Conservation (phyloP, 2,797 vertebrate genomes). For the Sebastes oblongus region DNA sequence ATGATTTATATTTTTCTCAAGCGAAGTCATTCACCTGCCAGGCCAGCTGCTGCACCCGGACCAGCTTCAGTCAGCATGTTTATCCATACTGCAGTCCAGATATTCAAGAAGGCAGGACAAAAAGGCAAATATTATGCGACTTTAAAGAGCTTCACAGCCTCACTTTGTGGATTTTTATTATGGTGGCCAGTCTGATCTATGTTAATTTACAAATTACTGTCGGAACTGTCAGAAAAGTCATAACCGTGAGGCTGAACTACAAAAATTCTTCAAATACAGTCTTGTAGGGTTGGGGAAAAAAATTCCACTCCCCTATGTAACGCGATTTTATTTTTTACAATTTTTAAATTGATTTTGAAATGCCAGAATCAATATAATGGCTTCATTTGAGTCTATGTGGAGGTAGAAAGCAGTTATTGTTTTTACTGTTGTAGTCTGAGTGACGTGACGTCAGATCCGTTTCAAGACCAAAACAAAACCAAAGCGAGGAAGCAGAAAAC, state of each 20-base stretch:
- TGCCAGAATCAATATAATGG: no score
- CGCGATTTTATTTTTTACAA: no score
- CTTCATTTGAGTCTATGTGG: no score
- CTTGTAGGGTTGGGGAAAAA: neutral
- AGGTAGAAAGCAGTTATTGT: no score
- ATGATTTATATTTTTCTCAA: conserved; percentile 27
- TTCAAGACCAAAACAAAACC: no score
- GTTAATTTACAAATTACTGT: neutral
- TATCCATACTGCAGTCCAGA: conserved; percentile 31
- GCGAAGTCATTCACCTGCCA: conserved; percentile 53
- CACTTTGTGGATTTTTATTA: neutral
- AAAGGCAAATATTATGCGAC: conserved; percentile 36
- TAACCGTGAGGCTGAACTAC: neutral
- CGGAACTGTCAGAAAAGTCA: neutral
- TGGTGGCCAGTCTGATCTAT: neutral
- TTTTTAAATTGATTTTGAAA: no score
- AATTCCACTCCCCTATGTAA: no score
- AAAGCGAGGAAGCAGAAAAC: no score
- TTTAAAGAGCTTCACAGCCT: conserved; percentile 23
- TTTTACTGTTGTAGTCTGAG: no score
- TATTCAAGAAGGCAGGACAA: conserved; percentile 27
- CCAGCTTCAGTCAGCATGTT: conserved; percentile 33
- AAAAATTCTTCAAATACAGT: neutral
- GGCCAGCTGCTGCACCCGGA: conserved; percentile 38
- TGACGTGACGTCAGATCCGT: no score